phyloP scores from a whole-genome alignment of 2,888 invertebrate species.

The Nomada lathburiana region DNA sequence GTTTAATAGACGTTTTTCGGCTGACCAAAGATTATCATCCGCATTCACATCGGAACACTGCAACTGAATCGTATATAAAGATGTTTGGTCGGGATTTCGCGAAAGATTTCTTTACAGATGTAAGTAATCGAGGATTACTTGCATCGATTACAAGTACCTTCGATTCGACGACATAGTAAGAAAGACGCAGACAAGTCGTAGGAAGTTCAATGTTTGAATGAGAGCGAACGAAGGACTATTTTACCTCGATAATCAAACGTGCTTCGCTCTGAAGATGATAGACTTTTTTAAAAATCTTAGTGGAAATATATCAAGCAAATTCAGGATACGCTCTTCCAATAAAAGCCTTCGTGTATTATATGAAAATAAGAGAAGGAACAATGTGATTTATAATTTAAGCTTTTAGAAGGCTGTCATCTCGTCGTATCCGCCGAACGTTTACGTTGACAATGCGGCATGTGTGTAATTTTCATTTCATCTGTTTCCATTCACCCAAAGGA shows the following conservation, averaged over 20 bases:
- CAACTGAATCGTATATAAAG: slow-evolving; percentile 45
- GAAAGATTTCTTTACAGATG: slow-evolving; percentile 56
- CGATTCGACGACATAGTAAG: slow-evolving; percentile 55
- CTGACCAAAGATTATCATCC: slow-evolving; percentile 76
- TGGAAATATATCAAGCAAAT: slow-evolving; percentile 29
- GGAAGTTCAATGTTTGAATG: slow-evolving; percentile 53
- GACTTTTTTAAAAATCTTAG: slow-evolving; percentile 34
- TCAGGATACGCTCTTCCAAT: slow-evolving; percentile 52
- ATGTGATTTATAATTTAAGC: slow-evolving; percentile 51
- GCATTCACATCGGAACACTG: slow-evolving; percentile 58
- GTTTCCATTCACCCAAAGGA: slow-evolving; percentile 20
- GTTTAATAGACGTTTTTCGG: slow-evolving; percentile 74
- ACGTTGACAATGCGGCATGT: slow-evolving; percentile 28
- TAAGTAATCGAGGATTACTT: slow-evolving; percentile 69
- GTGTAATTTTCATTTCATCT: slow-evolving; percentile 26
- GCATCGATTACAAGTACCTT: slow-evolving; percentile 64
- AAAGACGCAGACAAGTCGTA: slow-evolving; percentile 41
- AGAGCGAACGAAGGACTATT: slow-evolving; percentile 48
- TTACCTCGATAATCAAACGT: slow-evolving; percentile 54
- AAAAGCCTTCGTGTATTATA: slow-evolving; percentile 47
- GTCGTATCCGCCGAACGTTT: slow-evolving; percentile 5
- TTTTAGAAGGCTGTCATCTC: slow-evolving; percentile 13
- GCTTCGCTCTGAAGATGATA: slow-evolving; percentile 42
- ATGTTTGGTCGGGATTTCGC: slow-evolving; percentile 54
- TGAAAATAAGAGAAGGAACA: slow-evolving; percentile 21